Conservation (phyloP, 2,888 invertebrate species). For the Thera obeliscata region DNA sequence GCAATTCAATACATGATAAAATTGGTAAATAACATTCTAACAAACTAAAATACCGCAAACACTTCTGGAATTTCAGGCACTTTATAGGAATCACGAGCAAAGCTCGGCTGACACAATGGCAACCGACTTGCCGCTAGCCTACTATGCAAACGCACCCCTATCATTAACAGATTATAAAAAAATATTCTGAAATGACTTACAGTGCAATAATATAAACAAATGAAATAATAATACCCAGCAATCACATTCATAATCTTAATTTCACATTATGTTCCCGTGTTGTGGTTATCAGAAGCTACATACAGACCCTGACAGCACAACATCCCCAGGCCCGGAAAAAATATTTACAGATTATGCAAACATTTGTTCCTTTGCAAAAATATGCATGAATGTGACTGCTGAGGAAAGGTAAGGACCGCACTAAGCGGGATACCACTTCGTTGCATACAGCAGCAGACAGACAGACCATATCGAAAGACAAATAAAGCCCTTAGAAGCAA, state of each 20-base stretch:
- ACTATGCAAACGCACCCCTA: constrained; percentile 15
- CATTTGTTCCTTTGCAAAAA: background rate
- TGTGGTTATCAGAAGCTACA: background rate
- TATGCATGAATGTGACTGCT: background rate
- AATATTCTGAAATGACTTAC: background rate
- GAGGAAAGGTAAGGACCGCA: constrained; percentile 15
- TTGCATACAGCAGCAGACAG: constrained; percentile 33
- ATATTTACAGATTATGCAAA: background rate
- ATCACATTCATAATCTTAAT: background rate
- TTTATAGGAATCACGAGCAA: constrained; percentile 58
- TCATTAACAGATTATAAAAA: no score
- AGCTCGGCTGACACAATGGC: constrained; percentile 62
- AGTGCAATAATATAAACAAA: background rate
- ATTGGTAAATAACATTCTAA: no score
- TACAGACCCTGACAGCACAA: background rate
- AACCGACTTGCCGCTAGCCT: constrained; percentile 48
- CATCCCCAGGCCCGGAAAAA: background rate
- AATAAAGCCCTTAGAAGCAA: constrained; percentile 74
- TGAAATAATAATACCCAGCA: background rate
- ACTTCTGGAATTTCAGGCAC: constrained; percentile 63
- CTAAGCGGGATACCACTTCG: constrained; percentile 10
- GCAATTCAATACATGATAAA: no score
- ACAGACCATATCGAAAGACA: constrained; percentile 44
- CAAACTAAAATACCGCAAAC: constrained; percentile 21
- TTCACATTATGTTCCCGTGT: background rate